phyloP scores from a whole-genome alignment of 2,888 invertebrate genomes.

The Creontiades dilutus region DNA sequence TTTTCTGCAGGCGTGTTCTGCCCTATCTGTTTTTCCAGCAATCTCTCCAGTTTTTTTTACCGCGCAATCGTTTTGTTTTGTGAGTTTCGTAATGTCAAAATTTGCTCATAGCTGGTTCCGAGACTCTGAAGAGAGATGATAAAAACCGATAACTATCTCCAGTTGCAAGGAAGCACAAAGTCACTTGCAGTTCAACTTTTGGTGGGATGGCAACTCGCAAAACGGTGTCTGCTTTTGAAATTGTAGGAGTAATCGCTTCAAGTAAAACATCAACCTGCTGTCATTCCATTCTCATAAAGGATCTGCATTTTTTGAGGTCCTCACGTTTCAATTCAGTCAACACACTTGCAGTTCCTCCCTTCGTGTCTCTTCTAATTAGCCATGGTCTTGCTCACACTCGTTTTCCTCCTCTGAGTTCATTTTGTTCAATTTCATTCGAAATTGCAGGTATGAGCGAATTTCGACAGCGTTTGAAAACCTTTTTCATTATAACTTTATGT shows the following conservation, averaged over 20 bases:
- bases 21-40: too few species aligned
- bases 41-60: too few species aligned
- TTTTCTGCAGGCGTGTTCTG: too few species aligned
- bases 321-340: constrained; percentile 4
- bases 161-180: too few species aligned
- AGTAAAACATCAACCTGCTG: background rate
- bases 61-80: too few species aligned
- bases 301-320: background rate
- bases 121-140: too few species aligned
- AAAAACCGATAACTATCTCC: too few species aligned
- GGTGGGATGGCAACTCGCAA: background rate
- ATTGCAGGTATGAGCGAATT: constrained; percentile 15
- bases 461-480: constrained; percentile 1
- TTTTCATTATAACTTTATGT: background rate
- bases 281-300: constrained; percentile 21
- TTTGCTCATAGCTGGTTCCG: too few species aligned
- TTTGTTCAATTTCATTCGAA: background rate
- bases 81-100: too few species aligned
- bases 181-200: background rate
- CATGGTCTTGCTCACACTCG: background rate
- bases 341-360: constrained; percentile 25
- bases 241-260: background rate
- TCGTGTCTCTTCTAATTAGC: background rate
- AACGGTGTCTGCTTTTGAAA: constrained; percentile 30
- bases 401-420: background rate